Base-by-base conservation (phyloP, 1,140 invertebrate genomes). In the Neodiprion fabricii region DNA sequence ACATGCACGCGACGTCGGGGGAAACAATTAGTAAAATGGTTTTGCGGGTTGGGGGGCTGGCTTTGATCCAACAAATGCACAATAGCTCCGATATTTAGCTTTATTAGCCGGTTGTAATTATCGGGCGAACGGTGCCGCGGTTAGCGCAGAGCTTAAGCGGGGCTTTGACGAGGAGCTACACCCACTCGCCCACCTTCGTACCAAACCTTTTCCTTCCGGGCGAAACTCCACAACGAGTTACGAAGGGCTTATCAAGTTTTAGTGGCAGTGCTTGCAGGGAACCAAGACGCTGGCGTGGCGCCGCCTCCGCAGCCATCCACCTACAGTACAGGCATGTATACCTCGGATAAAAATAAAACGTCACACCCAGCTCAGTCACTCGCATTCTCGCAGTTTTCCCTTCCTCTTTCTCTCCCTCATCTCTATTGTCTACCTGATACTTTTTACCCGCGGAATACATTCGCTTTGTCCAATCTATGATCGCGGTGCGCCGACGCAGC, bases 11-110 rank as follows among this genome's bases (percentile, higher is more conserved):
- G 28, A 40, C 28, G 28, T 40, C 28, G 28, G n/a, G n/a, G 53
- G 53, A 61, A 61, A 61, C 53, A 61, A 61, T 61, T 61, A 61
- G 53, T 61, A 61, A 61, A 61, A 61, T 61, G 53, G 53, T 17
- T 17, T 40, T 9, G 28, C 53, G 53, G 53, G 17, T 1, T 53
- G 10, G 4, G 9, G n/a, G n/a, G 53, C 8, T 61, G 53, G 11
- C 53, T 40, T 40, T 40, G 53, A 61, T 14, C 53, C n/a, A 17
- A 61, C 53, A 61, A 61, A 61, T 17, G 53, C 53, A 61, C 53
- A 61, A 61, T 61, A 12, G 53, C 53, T 61, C 53, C 11, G n/a
- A 61, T 61, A 61, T 17, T 12, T 9, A 61, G 53, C 11, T 61
- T 61, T 61, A 61, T 61, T 12, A 61, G 11, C 53, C 11, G 53